Conservation (phyloP, 2,888 invertebrate species). For the Chouioia cunea region DNA sequence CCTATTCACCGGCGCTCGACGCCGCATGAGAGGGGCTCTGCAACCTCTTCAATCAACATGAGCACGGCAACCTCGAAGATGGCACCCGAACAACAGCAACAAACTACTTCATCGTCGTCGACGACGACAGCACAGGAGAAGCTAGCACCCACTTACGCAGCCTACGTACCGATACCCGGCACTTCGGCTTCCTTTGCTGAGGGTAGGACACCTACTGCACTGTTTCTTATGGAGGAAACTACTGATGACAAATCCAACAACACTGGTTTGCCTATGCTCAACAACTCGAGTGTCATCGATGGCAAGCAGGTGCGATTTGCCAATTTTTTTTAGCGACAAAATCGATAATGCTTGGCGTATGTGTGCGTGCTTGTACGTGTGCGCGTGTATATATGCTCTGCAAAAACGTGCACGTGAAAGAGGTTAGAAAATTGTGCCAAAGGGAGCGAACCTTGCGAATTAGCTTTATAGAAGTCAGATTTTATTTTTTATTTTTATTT, state of each 20-base stretch:
- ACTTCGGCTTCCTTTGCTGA: not conserved
- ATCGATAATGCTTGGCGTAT: no score
- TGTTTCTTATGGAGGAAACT: not conserved
- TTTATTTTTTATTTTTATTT: no score
- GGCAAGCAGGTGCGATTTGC: conserved; percentile 39
- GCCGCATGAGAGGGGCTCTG: not conserved
- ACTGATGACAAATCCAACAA: conserved; percentile 3
- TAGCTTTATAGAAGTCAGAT: no score
- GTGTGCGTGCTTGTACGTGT: no score
- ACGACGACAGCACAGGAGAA: not conserved
- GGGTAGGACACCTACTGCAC: not conserved
- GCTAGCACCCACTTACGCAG: conserved; percentile 4
- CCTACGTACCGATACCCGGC: not conserved
- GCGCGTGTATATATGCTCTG: no score
- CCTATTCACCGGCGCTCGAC: no score
- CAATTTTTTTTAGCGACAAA: no score
- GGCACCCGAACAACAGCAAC: conserved; percentile 48
- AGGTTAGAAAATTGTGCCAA: not conserved
- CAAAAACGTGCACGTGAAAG: not conserved
- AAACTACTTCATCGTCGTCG: conserved; percentile 23
- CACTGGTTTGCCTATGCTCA: conserved; percentile 38
- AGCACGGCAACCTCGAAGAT: conserved; percentile 35
- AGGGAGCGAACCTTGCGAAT: no score
- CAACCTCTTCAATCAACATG: not conserved
- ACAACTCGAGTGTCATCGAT: conserved; percentile 45